Percentiles rank a stretch among this genome's conserved stretches.
Evolutionary conservation across 2,113 vertebrate genomes (phyloP).

Genomic region (Trichechus manatus): DNA sequence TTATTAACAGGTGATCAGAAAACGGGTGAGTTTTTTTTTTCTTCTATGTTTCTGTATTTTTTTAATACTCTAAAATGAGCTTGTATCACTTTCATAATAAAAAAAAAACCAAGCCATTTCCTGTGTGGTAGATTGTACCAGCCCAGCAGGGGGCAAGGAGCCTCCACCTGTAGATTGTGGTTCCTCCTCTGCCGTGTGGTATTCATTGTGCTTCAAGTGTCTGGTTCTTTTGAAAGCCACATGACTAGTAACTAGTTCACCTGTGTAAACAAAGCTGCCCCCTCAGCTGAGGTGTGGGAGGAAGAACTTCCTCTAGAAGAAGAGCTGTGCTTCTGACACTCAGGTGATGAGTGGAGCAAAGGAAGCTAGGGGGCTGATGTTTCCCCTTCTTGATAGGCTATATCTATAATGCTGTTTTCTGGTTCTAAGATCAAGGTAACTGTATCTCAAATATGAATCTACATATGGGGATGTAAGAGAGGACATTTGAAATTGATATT

Average conservation of each 20-base stretch:
- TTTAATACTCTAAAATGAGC: conserved; percentile 22
- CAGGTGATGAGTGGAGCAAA: not conserved
- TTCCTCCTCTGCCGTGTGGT: not conserved
- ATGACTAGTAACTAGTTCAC: not conserved
- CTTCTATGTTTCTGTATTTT: not conserved
- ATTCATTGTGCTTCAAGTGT: not conserved
- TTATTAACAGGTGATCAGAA: conserved; percentile 7
- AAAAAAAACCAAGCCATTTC: conserved; percentile 50
- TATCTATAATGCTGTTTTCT: not conserved
- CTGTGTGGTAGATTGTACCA: not conserved
- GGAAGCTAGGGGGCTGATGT: not conserved
- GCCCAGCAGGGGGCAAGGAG: not conserved
- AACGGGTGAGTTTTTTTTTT: not conserved
- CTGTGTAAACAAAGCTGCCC: not conserved
- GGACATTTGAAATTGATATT: not conserved
- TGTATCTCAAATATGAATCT: not conserved
- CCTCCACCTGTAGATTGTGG: not conserved
- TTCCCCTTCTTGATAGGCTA: not conserved
- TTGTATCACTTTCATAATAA: not conserved
- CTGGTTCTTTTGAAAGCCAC: not conserved
- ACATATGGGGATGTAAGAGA: not conserved
- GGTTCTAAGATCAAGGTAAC: not conserved
- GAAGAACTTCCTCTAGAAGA: not conserved
- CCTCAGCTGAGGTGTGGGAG: not conserved
- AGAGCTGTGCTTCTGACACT: not conserved